Base-by-base conservation (phyloP, 2,797 vertebrate species). In the Micrastur ruficollis region DNA sequence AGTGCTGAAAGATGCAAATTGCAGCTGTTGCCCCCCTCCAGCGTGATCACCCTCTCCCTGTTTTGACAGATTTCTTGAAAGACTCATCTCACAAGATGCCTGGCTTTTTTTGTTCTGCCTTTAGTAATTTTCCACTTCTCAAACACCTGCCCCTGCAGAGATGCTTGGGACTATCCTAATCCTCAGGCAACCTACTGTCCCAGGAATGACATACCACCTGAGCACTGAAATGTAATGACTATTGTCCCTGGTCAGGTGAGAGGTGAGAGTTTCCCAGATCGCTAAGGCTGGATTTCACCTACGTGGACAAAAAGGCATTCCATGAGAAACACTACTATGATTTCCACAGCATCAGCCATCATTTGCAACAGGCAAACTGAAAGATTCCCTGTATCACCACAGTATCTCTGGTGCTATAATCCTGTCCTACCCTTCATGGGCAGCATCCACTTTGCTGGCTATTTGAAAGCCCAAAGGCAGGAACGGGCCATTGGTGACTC, bases 11-110 rank as follows among this genome's bases (percentile, higher is more conserved):
- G 89, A 94, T 95, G 94, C 72, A 96, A 95, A 96, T 92, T 96
- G 92, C 95, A 97, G 93, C 86, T 96, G 90, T 89, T 95, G 89
- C 68, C 65, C 86, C 91, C 92, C 92, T 93, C 92, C 65, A 95
- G 97, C 92, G 68, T 7, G 89, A 89, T 96, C 91, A 90, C 81
- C 87, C 86, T 91, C 53, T 95, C 91, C 58, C 53, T 96, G 93
- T 96, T 96, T 95, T 96, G 96, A 96, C 95, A 97, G 87, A 91
- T 95, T 94, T 94, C 87, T 79, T 88, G 76, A 95, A 93, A 95
- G 84, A 52, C 62, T 95, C 66, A 75, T 89, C 80, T 95, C 96
- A 93, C 94, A 96, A 96, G 94, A 95, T 91, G 93, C 94, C 91
- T 95, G 85, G 73, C 50, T 88, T 84, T 86, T 96, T 95, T 86